These are phyloP conservation scores for Nycteola revayana DNA, from an alignment of 2,888 invertebrate species.

Conservation along the genomic window DNA sequence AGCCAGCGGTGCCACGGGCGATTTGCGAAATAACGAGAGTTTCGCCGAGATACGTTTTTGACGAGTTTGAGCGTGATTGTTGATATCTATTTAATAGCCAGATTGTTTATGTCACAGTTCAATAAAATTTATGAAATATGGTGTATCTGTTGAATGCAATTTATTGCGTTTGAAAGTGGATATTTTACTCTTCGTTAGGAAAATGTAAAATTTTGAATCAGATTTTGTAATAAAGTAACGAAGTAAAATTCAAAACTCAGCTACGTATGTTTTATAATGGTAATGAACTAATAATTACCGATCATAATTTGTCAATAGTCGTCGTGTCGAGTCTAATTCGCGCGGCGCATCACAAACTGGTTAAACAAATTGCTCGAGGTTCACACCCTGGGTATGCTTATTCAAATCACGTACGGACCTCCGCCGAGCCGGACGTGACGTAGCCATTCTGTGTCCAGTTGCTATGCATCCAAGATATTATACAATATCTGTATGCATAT, in stretches of 20 bases:
- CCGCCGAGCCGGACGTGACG: constrained; percentile 64
- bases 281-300: constrained; percentile 26
- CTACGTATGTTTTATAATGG: constrained; percentile 4
- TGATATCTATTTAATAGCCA: constrained; percentile 23
- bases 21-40: constrained; percentile 46
- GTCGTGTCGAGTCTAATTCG: constrained; percentile 13
- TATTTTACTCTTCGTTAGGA: no score
- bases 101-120: constrained; percentile 12
- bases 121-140: no score
- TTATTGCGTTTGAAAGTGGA: no score
- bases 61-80: constrained; percentile 32
- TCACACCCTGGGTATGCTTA: constrained; percentile 47
- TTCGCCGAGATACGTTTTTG: constrained; percentile 54
- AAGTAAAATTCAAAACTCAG: no score
- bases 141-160: no score
- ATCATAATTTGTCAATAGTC: constrained; percentile 20
- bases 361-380: constrained; percentile 44
- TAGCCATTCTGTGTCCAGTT: constrained; percentile 43
- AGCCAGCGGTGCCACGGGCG: constrained; percentile 43
- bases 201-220: no score
- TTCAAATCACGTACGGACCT: constrained; percentile 67
- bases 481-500: constrained; percentile 31
- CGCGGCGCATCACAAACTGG: constrained; percentile 34
- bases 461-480: constrained; percentile 35
- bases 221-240: no score